Evolutionary conservation across 1,140 invertebrate species (phyloP).

Genomic region (Bemisia tabaci): DNA sequence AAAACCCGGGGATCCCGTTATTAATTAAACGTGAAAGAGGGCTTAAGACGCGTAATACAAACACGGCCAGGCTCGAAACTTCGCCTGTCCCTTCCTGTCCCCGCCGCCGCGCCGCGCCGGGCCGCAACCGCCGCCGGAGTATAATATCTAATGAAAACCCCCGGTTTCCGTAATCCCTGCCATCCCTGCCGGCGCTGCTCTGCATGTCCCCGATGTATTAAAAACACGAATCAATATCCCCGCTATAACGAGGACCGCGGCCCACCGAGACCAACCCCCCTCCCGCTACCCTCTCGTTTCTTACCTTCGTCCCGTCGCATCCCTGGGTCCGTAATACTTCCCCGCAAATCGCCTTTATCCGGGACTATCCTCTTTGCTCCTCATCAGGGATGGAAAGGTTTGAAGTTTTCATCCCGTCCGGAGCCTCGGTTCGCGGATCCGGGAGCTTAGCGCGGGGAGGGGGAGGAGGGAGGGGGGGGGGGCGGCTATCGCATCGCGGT

Average conservation of each 20-base stretch:
- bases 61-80: not conserved
- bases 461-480: no score
- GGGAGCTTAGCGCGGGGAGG: no score
- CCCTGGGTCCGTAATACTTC: no score
- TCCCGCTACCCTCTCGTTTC: not conserved
- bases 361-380: no score
- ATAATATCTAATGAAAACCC: not conserved
- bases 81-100: not conserved
- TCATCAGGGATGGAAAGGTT: no score
- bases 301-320: no score
- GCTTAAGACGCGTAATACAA: not conserved
- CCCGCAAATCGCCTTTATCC: no score
- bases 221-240: not conserved
- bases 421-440: no score
- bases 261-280: no score
- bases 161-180: not conserved
- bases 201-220: not conserved
- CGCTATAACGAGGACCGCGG: not conserved
- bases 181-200: not conserved
- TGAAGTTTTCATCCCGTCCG: no score
- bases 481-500: no score
- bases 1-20: not conserved
- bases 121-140: not conserved
- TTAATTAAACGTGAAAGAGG: not conserved
- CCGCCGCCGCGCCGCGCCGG: no score